Percentiles rank a stretch among this genome's conserved stretches.
phyloP scores from a whole-genome alignment of 2,113 vertebrate genomes.

The Datnioides undecimradiatus region DNA sequence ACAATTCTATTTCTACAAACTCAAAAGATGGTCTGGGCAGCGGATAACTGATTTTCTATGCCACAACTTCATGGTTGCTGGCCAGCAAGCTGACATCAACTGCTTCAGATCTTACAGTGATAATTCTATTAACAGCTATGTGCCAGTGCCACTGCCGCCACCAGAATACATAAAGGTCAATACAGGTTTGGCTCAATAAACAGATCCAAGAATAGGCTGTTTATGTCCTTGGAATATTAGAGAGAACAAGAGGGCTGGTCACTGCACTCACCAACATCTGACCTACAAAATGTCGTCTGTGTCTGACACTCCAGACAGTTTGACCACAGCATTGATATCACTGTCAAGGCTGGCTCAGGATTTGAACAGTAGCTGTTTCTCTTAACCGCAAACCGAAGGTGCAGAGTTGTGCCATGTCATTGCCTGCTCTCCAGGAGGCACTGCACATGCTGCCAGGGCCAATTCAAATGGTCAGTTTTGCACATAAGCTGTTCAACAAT shows the following conservation, averaged over 20 bases:
- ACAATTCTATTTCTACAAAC: not conserved
- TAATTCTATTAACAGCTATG: conserved; percentile 74
- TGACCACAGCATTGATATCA: conserved; percentile 46
- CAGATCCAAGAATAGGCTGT: conserved; percentile 81
- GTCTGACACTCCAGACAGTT: conserved; percentile 40
- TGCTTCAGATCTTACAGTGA: conserved; percentile 62
- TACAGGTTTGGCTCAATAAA: conserved; percentile 69
- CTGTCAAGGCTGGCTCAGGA: conserved; percentile 41
- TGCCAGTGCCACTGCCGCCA: conserved; percentile 19
- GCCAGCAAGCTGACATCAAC: conserved; percentile 48
- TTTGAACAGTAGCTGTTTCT: conserved; percentile 53
- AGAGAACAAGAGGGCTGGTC: conserved; percentile 55
- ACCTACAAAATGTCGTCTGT: conserved; percentile 55
- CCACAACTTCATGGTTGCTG: conserved; percentile 49
- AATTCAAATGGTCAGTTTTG: not conserved
- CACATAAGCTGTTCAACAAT: not conserved
- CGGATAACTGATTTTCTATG: not conserved
- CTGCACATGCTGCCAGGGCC: not conserved
- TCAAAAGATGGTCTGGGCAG: conserved; percentile 14
- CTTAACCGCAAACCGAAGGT: conserved; percentile 17
- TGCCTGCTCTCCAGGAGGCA: conserved; percentile 2
- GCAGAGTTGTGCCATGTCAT: not conserved
- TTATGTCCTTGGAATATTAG: conserved; percentile 73
- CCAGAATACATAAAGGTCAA: conserved; percentile 71
- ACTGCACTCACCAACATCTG: conserved; percentile 32